Conservation (phyloP, 2,797 vertebrate genomes). For the Karalla daura region DNA sequence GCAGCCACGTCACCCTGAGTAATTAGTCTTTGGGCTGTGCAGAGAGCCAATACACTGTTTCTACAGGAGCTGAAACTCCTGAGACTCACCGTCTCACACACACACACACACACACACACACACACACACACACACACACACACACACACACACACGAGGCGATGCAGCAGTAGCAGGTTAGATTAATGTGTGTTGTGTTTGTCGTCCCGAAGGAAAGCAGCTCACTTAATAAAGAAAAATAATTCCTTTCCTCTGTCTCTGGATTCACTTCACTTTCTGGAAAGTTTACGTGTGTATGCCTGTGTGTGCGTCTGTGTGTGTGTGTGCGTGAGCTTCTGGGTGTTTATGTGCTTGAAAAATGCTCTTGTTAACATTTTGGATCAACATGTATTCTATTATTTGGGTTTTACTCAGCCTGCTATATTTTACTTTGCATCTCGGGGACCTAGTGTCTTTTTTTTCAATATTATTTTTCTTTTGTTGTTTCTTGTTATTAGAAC, state of each 20-base stretch:
- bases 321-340: constrained; percentile 47
- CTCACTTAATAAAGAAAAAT: constrained; percentile 99
- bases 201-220: constrained; percentile 89
- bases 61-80: constrained; percentile 62
- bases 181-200: constrained; percentile 99
- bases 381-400: constrained; percentile 46
- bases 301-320: constrained; percentile 58
- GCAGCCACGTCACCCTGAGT: constrained; percentile 65
- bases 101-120: constrained; percentile 35
- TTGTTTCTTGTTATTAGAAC: background rate
- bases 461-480: background rate
- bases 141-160: constrained; percentile 48
- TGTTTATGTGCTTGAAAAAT: constrained; percentile 11
- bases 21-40: constrained; percentile 72
- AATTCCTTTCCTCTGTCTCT: constrained; percentile 86
- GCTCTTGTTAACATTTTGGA: constrained; percentile 80
- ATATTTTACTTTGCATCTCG: constrained; percentile 10
- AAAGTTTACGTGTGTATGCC: constrained; percentile 20
- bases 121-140: constrained; percentile 44
- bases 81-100: constrained; percentile 52
- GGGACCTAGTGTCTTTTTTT: background rate
- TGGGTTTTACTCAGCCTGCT: constrained; percentile 40
- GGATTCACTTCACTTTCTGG: constrained; percentile 37
- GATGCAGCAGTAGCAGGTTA: constrained; percentile 84
- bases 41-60: constrained; percentile 65